Percentiles rank a stretch among this genome's conserved stretches.
Conservation (phyloP, 2,888 invertebrate genomes). For the Bhutanitis thaidina region DNA sequence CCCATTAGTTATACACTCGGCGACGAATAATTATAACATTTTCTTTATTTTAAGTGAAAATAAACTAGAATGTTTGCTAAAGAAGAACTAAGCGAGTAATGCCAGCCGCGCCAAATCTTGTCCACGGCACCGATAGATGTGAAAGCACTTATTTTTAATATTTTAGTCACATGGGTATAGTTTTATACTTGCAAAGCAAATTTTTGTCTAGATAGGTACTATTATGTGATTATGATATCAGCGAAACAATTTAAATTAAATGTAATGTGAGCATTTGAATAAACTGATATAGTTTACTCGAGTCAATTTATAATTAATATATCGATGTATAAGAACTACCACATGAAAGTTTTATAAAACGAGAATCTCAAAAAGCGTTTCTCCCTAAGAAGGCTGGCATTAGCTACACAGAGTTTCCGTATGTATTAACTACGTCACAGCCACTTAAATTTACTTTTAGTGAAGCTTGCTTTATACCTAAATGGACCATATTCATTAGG, state of each 20-base stretch:
- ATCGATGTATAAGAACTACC: too few relatives aligned
- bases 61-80: slow-evolving; percentile 34
- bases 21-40: slow-evolving; percentile 24
- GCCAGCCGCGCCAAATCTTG: slow-evolving; percentile 2
- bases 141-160: too few relatives aligned
- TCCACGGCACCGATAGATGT: too few relatives aligned
- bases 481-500: slow-evolving; percentile 25
- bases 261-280: too few relatives aligned
- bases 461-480: slow-evolving; percentile 33
- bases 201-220: too few relatives aligned
- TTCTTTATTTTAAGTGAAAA: slow-evolving; percentile 27
- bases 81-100: slow-evolving; percentile 9
- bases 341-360: too few relatives aligned
- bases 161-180: too few relatives aligned
- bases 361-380: not conserved
- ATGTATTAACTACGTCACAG: slow-evolving; percentile 69
- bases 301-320: too few relatives aligned
- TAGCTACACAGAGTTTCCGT: slow-evolving; percentile 28
- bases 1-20: slow-evolving; percentile 32
- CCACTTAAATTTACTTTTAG: slow-evolving; percentile 57
- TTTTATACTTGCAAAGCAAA: too few relatives aligned
- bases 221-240: too few relatives aligned
- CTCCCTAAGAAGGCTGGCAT: slow-evolving; percentile 32
- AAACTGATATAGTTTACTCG: too few relatives aligned
- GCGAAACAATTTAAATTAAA: too few relatives aligned